Conservation (phyloP, 2,888 invertebrate genomes). For the Tineola bisselliella region DNA sequence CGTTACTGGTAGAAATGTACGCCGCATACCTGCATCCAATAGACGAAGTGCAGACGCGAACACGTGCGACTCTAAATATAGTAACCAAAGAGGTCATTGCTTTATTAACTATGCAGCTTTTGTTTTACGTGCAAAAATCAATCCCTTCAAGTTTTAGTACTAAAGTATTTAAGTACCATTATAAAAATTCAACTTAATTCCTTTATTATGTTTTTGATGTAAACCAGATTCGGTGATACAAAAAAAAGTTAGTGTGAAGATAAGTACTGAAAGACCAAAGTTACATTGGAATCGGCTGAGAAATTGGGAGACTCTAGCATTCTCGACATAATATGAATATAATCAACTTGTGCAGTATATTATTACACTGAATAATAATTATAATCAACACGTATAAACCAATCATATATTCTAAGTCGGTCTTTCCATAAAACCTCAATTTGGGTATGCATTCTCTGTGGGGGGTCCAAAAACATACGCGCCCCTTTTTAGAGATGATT, state of each 20-base stretch:
- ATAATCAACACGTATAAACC: neutral
- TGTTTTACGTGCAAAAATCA: neutral
- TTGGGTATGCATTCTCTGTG: neutral
- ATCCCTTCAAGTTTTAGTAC: neutral
- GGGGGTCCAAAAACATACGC: conserved; percentile 6
- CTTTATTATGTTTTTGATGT: no score
- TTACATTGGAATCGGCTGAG: no score
- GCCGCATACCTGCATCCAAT: conserved; percentile 9
- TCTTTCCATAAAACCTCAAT: neutral
- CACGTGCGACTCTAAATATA: conserved; percentile 16
- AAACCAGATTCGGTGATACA: no score
- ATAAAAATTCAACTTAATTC: neutral
- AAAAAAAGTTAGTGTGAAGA: no score
- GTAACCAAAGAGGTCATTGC: conserved; percentile 5
- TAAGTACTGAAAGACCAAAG: no score
- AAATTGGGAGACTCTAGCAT: no score
- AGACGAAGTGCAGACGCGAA: conserved; percentile 14
- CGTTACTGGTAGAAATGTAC: no score
- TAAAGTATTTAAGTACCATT: neutral
- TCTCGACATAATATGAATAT: no score
- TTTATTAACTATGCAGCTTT: conserved; percentile 5
- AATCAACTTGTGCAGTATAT: no score
- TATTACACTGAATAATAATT: neutral
- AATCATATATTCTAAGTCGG: neutral
- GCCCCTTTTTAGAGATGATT: conserved; percentile 14